Percentiles rank a stretch among this genome's conserved stretches.
phyloP scores from a whole-genome alignment of 1,140 invertebrate genomes.

The Hyles vespertilio region DNA sequence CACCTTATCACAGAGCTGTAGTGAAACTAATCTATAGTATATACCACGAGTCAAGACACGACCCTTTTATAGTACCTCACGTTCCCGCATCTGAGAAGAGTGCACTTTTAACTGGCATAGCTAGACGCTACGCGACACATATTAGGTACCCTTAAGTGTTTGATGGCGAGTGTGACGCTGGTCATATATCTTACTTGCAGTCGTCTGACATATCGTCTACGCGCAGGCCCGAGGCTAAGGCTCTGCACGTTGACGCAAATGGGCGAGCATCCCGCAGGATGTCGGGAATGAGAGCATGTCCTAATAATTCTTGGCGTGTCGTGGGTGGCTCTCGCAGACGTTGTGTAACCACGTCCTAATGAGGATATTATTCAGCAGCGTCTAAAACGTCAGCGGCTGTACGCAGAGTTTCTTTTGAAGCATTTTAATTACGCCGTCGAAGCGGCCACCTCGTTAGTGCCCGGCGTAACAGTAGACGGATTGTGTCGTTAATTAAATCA shows the following conservation, averaged over 20 bases:
- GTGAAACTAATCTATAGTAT: no score
- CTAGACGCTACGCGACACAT: neutral
- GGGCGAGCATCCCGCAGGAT: constrained; percentile 66
- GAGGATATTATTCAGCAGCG: constrained; percentile 60
- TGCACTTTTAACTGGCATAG: no score
- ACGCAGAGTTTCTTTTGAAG: constrained; percentile 32
- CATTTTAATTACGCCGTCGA: constrained; percentile 36
- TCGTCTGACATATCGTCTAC: constrained; percentile 59
- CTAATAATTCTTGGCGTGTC: constrained; percentile 56
- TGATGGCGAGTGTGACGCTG: constrained; percentile 25
- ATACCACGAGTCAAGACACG: no score
- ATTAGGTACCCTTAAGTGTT: constrained; percentile 20
- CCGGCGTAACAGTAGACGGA: constrained; percentile 29
- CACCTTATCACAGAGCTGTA: no score
- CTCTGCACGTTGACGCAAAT: constrained; percentile 62
- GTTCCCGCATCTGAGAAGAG: no score
- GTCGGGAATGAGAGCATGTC: constrained; percentile 72
- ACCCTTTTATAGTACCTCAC: no score
- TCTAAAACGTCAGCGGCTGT: constrained; percentile 31
- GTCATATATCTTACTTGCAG: constrained; percentile 44
- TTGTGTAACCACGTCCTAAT: constrained; percentile 51
- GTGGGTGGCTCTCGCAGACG: constrained; percentile 56
- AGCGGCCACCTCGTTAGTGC: constrained; percentile 34
- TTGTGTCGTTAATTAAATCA: constrained; percentile 28
- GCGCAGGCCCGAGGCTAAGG: constrained; percentile 44